These are phyloP conservation scores for Pristionchus arcanus DNA, from an alignment of 2,888 invertebrate genomes.

Conservation along the genomic window DNA sequence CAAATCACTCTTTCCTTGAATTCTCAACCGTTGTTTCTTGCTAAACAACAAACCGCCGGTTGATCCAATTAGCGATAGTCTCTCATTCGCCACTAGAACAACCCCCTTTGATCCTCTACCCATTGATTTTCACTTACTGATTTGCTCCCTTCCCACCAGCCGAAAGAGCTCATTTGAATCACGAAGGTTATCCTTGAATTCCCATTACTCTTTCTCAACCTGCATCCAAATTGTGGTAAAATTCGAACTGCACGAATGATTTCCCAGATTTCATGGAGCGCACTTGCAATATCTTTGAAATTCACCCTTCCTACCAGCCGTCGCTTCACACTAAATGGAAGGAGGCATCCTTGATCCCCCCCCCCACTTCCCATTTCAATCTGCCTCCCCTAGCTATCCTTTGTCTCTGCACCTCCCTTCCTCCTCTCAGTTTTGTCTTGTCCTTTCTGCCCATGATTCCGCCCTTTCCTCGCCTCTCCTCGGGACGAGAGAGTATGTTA, in stretches of 20 bases:
- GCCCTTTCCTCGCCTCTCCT: not conserved
- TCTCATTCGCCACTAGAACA: not conserved
- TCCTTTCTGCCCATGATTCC: not conserved
- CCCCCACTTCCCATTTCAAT: not conserved
- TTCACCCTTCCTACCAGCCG: too few relatives aligned
- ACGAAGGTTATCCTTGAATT: too few relatives aligned
- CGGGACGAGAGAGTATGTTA: not conserved
- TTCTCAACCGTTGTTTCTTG: not conserved
- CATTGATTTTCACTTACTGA: not conserved
- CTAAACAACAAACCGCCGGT: not conserved
- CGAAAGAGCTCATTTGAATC: too few relatives aligned
- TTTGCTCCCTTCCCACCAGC: not conserved
- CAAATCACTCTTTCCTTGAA: too few relatives aligned
- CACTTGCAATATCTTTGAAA: too few relatives aligned
- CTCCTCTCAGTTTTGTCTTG: not conserved
- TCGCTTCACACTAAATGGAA: too few relatives aligned
- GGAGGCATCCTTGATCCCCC: not conserved
- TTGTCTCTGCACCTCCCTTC: not conserved
- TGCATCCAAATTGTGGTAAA: too few relatives aligned
- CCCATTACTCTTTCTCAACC: too few relatives aligned
- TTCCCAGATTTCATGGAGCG: too few relatives aligned
- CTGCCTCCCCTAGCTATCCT: not conserved
- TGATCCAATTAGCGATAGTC: constrained; percentile 4
- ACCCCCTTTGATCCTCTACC: not conserved
- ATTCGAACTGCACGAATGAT: too few relatives aligned